Evolutionary conservation across 2,113 vertebrate species (phyloP).

Genomic region (Phyllostomus discolor): DNA sequence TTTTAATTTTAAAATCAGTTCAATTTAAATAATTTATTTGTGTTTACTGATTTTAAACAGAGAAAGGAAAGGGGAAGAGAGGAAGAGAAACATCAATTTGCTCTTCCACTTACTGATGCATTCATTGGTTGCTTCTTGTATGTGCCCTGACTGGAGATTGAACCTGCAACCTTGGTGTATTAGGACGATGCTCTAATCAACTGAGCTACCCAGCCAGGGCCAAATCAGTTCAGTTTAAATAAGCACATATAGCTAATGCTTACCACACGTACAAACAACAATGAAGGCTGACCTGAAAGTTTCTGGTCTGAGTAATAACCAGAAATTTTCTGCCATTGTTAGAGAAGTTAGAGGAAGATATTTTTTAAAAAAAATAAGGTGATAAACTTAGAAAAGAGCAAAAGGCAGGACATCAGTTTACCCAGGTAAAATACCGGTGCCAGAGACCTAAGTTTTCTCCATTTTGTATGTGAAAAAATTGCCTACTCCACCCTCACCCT

Average conservation of each 20-base stretch:
- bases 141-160: too few relatives aligned
- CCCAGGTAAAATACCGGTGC: not conserved
- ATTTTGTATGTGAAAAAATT: not conserved
- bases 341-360: not conserved
- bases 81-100: too few relatives aligned
- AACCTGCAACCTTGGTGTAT: too few relatives aligned
- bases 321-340: not conserved
- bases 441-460: not conserved
- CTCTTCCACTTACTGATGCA: too few relatives aligned
- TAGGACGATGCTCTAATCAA: too few relatives aligned
- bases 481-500: not conserved
- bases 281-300: not conserved
- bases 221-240: not conserved
- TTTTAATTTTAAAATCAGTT: not conserved
- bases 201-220: too few relatives aligned
- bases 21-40: not conserved
- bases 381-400: not conserved
- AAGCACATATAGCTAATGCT: not conserved
- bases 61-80: too few relatives aligned
- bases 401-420: not conserved
- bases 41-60: too few relatives aligned
- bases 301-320: not conserved
- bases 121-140: too few relatives aligned
- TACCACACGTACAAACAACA: not conserved
- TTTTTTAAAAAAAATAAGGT: not conserved